Base-by-base conservation (phyloP, 2,888 invertebrate species). In the Acleris laterana region DNA sequence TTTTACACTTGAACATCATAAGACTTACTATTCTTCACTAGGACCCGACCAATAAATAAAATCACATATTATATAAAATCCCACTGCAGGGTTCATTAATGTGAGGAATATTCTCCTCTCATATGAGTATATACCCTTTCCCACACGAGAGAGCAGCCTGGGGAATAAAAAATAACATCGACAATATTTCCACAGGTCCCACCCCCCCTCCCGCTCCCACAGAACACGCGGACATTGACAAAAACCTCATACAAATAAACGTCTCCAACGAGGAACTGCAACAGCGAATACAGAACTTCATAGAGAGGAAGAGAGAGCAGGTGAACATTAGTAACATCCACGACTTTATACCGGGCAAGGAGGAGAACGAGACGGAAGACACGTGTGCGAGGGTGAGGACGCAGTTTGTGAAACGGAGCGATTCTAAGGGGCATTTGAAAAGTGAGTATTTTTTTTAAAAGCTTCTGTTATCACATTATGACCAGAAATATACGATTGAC, bases 351-450 rank as follows among this genome's bases (percentile, higher is more conserved):
- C 87, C 87, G 28, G 73, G 72, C 22, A 82, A 77, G 52, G 66
- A 77, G 2, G 80, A 80, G 62, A 82, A 76, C 69, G 82, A 80
- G 73, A 83, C 85, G 56, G 91, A 93, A 63, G 90, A 89, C 71
- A 94, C 94, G 0, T 97, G 97, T 87, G 97, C 97, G 0, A 90
- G 97, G 78, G 95, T 96, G 16, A 94, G 96, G 80, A 95, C 97
- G 49, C 94, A 95, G 72, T 94, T 97, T 68, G 92, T 95, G 4
- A 95, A 94, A 71, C 93, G 96, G 61, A 95, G 94, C 73, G 96
- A 96, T 78, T 96, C 96, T 0, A 96, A 96, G 80, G 96, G 97
- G 71, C 97, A 97, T 87, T 93, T 97, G 64, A 96, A 95, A 94
- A 96, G 97, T 97, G 86, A 81, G 82, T 80, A 16, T 5, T 7